phyloP scores from a whole-genome alignment of 2,113 vertebrate species.

The Chauna torquata region DNA sequence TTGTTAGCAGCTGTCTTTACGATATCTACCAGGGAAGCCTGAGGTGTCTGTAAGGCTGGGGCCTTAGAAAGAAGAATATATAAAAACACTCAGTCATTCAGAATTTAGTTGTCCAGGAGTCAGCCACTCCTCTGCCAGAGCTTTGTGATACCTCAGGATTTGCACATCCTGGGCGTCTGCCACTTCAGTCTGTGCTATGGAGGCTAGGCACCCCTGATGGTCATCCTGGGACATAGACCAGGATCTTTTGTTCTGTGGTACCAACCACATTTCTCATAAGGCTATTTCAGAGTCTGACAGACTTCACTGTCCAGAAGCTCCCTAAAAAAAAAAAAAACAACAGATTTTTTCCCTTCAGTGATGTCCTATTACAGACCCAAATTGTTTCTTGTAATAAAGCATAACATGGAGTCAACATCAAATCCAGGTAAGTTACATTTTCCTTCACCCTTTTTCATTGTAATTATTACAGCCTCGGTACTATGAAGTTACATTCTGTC shows the following conservation, averaged over 20 bases:
- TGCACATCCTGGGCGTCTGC: neutral
- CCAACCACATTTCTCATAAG: neutral
- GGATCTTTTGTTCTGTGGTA: neutral
- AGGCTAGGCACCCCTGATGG: fast-evolving
- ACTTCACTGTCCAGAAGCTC: neutral
- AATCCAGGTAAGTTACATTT: neutral
- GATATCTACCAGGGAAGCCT: neutral
- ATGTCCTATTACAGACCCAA: neutral
- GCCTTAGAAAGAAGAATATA: neutral
- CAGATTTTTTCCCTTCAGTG: neutral
- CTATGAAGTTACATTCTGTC: neutral
- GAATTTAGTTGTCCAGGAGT: neutral
- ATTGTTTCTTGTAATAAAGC: neutral
- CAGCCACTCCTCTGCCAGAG: neutral
- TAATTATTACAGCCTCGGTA: neutral
- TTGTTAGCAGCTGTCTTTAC: neutral
- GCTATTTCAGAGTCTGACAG: neutral
- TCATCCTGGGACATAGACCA: neutral
- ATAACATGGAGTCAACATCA: neutral
- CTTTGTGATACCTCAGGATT: neutral
- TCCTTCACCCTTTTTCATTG: neutral
- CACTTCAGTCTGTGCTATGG: neutral
- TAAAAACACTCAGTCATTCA: neutral
- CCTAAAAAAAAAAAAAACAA: neutral
- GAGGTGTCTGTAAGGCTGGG: neutral